Conservation (phyloP, 2,113 vertebrate species). For the Nothobranchius furzeri region DNA sequence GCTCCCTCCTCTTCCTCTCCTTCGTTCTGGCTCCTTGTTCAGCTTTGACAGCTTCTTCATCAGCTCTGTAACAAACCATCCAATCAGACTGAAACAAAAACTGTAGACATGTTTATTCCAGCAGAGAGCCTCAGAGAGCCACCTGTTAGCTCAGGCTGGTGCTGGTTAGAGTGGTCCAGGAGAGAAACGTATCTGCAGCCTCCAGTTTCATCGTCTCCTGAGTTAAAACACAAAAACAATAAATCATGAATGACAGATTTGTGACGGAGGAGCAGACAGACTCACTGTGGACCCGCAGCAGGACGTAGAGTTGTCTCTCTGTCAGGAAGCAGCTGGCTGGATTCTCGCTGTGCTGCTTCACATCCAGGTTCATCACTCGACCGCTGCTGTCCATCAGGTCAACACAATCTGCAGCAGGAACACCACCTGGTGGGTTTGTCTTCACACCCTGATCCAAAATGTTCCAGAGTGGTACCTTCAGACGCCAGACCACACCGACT, state of each 20-base stretch:
- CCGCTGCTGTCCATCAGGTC: constrained; percentile 73
- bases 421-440: no score
- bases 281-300: constrained; percentile 70
- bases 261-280: constrained; percentile 2
- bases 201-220: constrained; percentile 59
- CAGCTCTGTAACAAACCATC: constrained; percentile 48
- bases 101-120: constrained; percentile 9
- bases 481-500: constrained; percentile 63
- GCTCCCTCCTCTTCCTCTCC: constrained; percentile 42
- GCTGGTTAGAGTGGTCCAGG: constrained; percentile 59
- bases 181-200: constrained; percentile 67
- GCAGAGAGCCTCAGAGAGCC: constrained; percentile 38
- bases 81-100: neutral
- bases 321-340: constrained; percentile 62
- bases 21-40: constrained; percentile 47
- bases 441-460: no score
- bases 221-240: neutral
- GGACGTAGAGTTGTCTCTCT: constrained; percentile 71
- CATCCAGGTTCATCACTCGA: constrained; percentile 63
- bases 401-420: constrained; percentile 60
- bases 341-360: constrained; percentile 54
- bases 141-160: constrained; percentile 59
- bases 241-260: neutral
- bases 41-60: constrained; percentile 70
- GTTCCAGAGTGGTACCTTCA: constrained; percentile 38